Conservation (phyloP, 2,797 vertebrate genomes). For the Chaenodraco wilsoni region DNA sequence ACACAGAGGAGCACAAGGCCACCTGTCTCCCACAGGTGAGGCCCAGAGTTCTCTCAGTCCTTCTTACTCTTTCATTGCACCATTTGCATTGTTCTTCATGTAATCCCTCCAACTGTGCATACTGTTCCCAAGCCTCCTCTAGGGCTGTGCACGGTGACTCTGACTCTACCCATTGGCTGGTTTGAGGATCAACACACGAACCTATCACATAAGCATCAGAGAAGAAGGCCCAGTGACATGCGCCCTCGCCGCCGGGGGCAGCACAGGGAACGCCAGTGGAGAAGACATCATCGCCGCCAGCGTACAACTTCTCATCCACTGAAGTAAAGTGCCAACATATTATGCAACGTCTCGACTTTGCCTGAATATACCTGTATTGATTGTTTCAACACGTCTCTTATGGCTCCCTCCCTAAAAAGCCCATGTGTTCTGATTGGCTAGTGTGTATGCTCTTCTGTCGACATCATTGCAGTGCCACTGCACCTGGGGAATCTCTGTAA, state of each 20-base stretch:
- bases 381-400: no score
- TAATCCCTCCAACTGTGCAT: neutral
- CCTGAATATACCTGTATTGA: no score
- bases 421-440: no score
- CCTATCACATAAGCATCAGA: slow-evolving; percentile 37
- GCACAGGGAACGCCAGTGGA: slow-evolving; percentile 4
- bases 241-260: slow-evolving; percentile 22
- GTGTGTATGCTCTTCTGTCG: no score
- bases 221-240: slow-evolving; percentile 27
- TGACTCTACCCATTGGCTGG: slow-evolving; percentile 76
- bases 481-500: no score
- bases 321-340: slow-evolving; percentile 27
- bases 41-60: neutral
- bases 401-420: no score
- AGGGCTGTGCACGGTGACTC: slow-evolving; percentile 75
- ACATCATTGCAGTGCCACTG: no score
- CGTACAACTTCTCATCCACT: neutral
- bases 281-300: slow-evolving; percentile 4
- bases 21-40: slow-evolving; percentile 80
- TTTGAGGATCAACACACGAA: slow-evolving; percentile 47
- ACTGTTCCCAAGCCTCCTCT: slow-evolving; percentile 72
- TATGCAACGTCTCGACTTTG: neutral
- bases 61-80: neutral
- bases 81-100: neutral
- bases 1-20: slow-evolving; percentile 78